Evolutionary conservation across 2,113 vertebrate genomes (phyloP), one percentile per base, ranked within the genome.

Genomic region (Neoarius graeffei): DNA sequence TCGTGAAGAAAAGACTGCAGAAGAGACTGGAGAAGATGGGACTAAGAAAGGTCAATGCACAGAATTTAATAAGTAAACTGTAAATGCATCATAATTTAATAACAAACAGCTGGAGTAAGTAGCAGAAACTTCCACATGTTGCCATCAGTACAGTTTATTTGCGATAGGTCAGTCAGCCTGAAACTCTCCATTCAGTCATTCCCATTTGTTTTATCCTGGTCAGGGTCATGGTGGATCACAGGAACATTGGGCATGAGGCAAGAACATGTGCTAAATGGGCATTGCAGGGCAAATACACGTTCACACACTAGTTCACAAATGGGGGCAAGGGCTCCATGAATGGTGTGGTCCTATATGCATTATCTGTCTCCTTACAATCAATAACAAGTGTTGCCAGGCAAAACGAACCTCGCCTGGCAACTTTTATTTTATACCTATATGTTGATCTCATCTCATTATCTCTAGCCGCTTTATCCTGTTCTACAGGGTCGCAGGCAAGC

Each of bases 11-110:
- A 8, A 86, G 89, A 0, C 83, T 96, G 87, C 87, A 95, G 57
- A 92, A 96, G 84, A 95, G 94, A 48, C 90, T 96, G 87, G 93
- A 95, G 73, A 93, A 81, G 83, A 89, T 95, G 93, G 94, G 94
- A 0, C 71, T 94, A 17, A 91, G 80, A 82, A 92, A 90, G 90
- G 95, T 94, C 81, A 19, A 54, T 23, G 1, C 5, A 60, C 27
- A 17, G 25, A 19, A 57, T 57, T 60, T 79, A 56, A 52, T 25
- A 50, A 77, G 13, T n/a, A 23, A 76, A 50, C 73, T 76, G 11
- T 76, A 56, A n/a, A 56, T 13, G 25, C 7, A 54, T 54, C 5
- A 54, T 56, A 23, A 8, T 1, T 79, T 79, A 17, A 56, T 56
- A 19, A 56, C 1, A 3, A 79, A 56, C 25, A 27, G 23, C 5